phyloP scores from a whole-genome alignment of 2,113 vertebrate genomes.

The Amphiprion percula region DNA sequence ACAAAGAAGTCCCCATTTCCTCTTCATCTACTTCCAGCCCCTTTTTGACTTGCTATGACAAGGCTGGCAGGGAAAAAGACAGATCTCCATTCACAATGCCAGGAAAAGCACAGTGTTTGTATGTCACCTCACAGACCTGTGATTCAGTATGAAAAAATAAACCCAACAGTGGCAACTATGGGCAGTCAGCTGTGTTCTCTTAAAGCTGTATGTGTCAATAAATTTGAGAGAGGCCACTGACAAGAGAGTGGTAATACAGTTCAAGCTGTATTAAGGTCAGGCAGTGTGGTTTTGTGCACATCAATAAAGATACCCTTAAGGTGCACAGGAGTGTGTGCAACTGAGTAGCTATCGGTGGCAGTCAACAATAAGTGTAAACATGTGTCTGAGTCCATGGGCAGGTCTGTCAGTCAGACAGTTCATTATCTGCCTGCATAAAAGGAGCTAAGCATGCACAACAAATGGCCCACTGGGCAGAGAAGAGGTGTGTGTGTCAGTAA shows the following conservation, averaged over 20 bases:
- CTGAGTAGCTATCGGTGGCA: conserved; percentile 37
- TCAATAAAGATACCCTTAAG: conserved; percentile 21
- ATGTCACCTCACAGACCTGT: conserved; percentile 5
- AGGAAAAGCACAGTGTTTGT: conserved; percentile 22
- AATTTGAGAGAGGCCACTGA: conserved; percentile 32
- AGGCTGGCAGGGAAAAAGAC: conserved; percentile 12
- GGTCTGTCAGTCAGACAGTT: conserved; percentile 36
- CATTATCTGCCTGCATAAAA: conserved; percentile 41
- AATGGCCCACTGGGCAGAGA: conserved; percentile 9
- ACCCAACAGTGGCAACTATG: conserved; percentile 11
- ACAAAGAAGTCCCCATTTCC: conserved; percentile 22
- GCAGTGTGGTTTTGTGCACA: conserved; percentile 27
- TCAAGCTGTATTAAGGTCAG: conserved; percentile 28
- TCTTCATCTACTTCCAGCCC: conserved; percentile 35
- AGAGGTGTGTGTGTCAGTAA: conserved; percentile 7
- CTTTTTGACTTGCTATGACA: conserved; percentile 30
- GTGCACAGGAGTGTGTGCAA: background rate
- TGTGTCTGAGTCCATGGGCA: conserved; percentile 22
- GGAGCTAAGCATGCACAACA: conserved; percentile 8
- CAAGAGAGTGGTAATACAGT: conserved; percentile 24
- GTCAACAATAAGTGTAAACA: conserved; percentile 34
- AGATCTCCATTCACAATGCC: conserved; percentile 40
- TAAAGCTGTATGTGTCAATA: conserved; percentile 43
- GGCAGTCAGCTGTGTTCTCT: conserved; percentile 34
- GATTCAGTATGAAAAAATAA: conserved; percentile 23